Evolutionary conservation across 2,113 vertebrate genomes (phyloP).

Genomic region (human): GRCh38 chr3:146646501-146647000

Average conservation of each 20-base stretch:
- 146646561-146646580: conserved; percentile 69
- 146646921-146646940: neutral
- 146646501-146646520: conserved; percentile 75
- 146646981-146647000: neutral
- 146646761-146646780: neutral
- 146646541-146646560: conserved; percentile 62
- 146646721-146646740: conserved; percentile 7
- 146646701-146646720: conserved; percentile 37
- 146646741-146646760: neutral
- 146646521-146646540: conserved; percentile 70
- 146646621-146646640: conserved; percentile 52
- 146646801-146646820: neutral
- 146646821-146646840: neutral
- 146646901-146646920: neutral
- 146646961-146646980: neutral
- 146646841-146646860: neutral
- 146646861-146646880: neutral
- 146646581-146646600: conserved; percentile 39
- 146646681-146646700: neutral
- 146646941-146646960: neutral
- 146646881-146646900: neutral
- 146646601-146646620: conserved; percentile 61
- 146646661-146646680: conserved; percentile 38
- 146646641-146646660: neutral
- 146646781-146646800: neutral